phyloP scores from a whole-genome alignment of 2,797 vertebrate species.

The Lagocephalus sceleratus region DNA sequence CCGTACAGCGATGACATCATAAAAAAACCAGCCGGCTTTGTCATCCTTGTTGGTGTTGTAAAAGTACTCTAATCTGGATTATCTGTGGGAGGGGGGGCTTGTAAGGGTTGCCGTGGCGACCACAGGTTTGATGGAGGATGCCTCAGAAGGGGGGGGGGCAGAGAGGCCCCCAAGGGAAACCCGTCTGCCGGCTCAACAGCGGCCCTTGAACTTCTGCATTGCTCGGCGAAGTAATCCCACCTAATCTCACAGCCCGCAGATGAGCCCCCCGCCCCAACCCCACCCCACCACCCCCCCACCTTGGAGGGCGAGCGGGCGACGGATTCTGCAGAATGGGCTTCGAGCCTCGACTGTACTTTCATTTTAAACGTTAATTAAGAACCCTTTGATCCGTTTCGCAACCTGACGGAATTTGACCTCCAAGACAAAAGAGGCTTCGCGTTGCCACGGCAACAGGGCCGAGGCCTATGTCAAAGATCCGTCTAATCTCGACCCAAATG shows the following conservation, averaged over 20 bases:
- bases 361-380: no score
- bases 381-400: no score
- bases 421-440: not conserved
- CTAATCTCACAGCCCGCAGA: not conserved
- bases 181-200: not conserved
- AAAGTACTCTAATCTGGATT: no score
- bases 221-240: slow-evolving; percentile 20
- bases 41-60: no score
- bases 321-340: not conserved
- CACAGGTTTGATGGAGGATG: slow-evolving; percentile 8
- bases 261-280: no score
- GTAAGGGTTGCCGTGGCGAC: slow-evolving; percentile 18
- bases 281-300: no score
- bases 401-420: no score
- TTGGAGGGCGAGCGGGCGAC: not conserved
- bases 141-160: slow-evolving; percentile 4
- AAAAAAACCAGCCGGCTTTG: no score
- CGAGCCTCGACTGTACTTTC: not conserved
- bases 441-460: not conserved
- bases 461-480: not conserved
- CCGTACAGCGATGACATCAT: not conserved
- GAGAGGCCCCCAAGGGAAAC: slow-evolving; percentile 11
- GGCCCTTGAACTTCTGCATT: slow-evolving; percentile 9
- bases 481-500: slow-evolving; percentile 22
- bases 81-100: slow-evolving; percentile 22